Percentiles rank a stretch among this genome's conserved stretches.
phyloP scores from a whole-genome alignment of 2,797 vertebrate species.

The Ceryle rudis region DNA sequence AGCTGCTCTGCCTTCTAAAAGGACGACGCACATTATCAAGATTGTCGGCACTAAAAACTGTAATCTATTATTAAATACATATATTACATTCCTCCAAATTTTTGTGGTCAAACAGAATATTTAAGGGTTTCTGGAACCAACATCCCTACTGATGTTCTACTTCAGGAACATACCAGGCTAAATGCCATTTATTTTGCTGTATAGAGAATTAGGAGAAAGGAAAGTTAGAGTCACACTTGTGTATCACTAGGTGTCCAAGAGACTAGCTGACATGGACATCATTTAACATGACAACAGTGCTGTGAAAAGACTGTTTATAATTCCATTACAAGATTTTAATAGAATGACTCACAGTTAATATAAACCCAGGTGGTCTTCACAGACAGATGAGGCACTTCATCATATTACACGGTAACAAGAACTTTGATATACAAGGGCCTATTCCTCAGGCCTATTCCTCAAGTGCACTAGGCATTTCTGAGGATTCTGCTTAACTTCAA shows the following conservation, averaged over 20 bases:
- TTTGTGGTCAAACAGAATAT: neutral
- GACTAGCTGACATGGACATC: neutral
- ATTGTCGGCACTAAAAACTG: neutral
- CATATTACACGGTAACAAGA: neutral
- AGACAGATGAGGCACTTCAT: neutral
- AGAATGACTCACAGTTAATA: neutral
- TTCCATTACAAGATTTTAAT: conserved; percentile 4
- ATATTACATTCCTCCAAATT: neutral
- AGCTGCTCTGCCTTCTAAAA: neutral
- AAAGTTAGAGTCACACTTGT: neutral
- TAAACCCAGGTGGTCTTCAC: neutral
- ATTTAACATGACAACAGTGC: neutral
- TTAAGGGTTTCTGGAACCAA: neutral
- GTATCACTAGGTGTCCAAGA: neutral
- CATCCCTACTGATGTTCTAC: neutral
- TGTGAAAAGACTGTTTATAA: neutral
- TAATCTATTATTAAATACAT: neutral
- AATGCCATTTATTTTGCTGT: neutral
- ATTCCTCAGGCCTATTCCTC: neutral
- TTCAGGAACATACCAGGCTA: neutral
- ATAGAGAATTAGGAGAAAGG: neutral
- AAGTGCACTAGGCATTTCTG: neutral
- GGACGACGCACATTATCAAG: neutral
- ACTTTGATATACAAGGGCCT: neutral
- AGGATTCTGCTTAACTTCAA: conserved; percentile 23